These are phyloP conservation scores for Xestia rhomboidea DNA, from an alignment of 2,888 invertebrate species.

Conservation along the genomic window DNA sequence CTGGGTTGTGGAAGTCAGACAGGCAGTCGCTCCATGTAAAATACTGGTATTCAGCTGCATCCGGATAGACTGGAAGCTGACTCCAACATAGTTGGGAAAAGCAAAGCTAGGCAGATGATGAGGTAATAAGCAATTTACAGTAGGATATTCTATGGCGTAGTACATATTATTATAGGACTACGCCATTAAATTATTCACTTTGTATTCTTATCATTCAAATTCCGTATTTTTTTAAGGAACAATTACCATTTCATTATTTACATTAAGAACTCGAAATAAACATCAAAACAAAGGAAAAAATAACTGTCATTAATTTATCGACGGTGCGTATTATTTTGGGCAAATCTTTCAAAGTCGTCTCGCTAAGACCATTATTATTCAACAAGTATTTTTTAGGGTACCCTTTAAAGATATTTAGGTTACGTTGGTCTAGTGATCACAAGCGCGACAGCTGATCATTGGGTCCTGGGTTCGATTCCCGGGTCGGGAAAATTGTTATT, in stretches of 20 bases:
- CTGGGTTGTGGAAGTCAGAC: background rate
- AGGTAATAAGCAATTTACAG: background rate
- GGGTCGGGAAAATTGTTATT: background rate
- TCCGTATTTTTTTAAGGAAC: background rate
- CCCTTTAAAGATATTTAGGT: background rate
- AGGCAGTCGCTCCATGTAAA: background rate
- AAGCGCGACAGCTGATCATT: background rate
- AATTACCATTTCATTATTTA: conserved; percentile 10
- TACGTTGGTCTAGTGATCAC: background rate
- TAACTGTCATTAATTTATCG: conserved; percentile 31
- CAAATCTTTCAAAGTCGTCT: conserved; percentile 33
- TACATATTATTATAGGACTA: background rate
- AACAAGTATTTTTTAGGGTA: conserved; percentile 20
- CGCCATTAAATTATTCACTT: background rate
- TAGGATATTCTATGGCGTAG: background rate
- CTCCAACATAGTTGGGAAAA: background rate
- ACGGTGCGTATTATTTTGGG: conserved; percentile 21
- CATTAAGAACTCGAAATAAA: conserved; percentile 10
- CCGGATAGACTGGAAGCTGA: background rate
- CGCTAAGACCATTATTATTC: conserved; percentile 26
- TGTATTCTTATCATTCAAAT: background rate
- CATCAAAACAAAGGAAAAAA: conserved; percentile 9
- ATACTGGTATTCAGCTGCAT: background rate
- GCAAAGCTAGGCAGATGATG: background rate
- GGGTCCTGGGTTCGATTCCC: background rate